Conservation (phyloP, 2,797 vertebrate species). For the Stomatorhinus walkeri region DNA sequence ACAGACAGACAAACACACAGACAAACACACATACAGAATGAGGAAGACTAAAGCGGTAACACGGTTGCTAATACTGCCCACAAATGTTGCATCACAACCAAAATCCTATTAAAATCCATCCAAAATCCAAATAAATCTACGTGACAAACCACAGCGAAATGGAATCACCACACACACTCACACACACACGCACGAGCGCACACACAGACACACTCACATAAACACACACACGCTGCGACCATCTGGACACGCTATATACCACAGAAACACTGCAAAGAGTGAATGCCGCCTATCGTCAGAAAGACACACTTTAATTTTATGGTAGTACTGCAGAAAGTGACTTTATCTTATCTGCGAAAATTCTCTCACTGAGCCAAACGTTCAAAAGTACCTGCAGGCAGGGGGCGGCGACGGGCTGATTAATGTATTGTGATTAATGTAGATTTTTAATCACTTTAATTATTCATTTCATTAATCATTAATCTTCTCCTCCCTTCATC, state of each 20-base stretch:
- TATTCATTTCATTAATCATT: constrained; percentile 19
- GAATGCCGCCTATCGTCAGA: not conserved
- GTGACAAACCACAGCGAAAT: not conserved
- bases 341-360: not conserved
- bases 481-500: constrained; percentile 13
- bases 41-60: not conserved
- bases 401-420: constrained; percentile 9
- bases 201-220: not conserved
- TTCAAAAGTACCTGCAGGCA: constrained; percentile 6
- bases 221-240: not conserved
- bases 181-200: not conserved
- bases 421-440: constrained; percentile 20
- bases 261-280: not conserved
- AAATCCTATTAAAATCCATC: not conserved
- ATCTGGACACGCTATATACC: not conserved
- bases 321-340: not conserved
- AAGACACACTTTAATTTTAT: constrained; percentile 8
- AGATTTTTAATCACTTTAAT: constrained; percentile 20
- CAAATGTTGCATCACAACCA: not conserved
- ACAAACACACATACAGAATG: not conserved
- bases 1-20: not conserved
- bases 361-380: not conserved
- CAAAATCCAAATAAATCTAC: not conserved
- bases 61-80: not conserved
- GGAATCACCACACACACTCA: not conserved